Percentiles rank a stretch among this genome's conserved stretches.
Evolutionary conservation across 2,113 vertebrate genomes (phyloP).

Genomic region (Taurulus bubalis): DNA sequence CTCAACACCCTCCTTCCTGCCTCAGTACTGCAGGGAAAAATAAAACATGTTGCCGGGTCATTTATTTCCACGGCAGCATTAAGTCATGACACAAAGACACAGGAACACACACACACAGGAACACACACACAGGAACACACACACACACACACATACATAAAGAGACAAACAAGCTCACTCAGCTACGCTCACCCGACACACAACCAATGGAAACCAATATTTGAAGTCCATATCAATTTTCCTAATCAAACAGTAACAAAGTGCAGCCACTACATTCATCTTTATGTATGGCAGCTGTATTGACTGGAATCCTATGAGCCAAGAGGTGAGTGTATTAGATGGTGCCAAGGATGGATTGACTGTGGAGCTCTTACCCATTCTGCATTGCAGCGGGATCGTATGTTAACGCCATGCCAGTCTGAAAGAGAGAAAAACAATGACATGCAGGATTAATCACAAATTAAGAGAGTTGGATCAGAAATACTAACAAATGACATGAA

Average conservation of each 20-base stretch:
- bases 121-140: constrained; percentile 10
- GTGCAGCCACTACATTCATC: constrained; percentile 74
- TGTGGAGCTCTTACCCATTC: constrained; percentile 90
- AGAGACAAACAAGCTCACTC: constrained; percentile 28
- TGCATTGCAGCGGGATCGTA: constrained; percentile 97
- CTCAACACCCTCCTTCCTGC: constrained; percentile 60
- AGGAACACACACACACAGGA: constrained; percentile 26
- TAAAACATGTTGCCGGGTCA: constrained; percentile 54
- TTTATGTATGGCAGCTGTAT: constrained; percentile 73
- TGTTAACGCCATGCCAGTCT: constrained; percentile 97
- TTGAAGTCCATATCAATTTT: constrained; percentile 59
- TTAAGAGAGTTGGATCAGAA: background rate
- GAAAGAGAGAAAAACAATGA: constrained; percentile 72
- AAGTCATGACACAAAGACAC: constrained; percentile 55
- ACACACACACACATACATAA: constrained; percentile 14
- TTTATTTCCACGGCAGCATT: constrained; percentile 72
- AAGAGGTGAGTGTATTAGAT: constrained; percentile 64
- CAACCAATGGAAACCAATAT: constrained; percentile 48
- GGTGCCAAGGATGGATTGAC: constrained; percentile 60
- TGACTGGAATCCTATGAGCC: constrained; percentile 55
- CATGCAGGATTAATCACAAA: constrained; percentile 31
- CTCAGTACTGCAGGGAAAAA: constrained; percentile 55
- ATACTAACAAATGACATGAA: background rate
- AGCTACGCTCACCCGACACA: constrained; percentile 26
- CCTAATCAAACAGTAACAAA: constrained; percentile 74